These are phyloP conservation scores for Latrodectus elegans DNA, from an alignment of 2,888 invertebrate genomes.

Conservation along the genomic window DNA sequence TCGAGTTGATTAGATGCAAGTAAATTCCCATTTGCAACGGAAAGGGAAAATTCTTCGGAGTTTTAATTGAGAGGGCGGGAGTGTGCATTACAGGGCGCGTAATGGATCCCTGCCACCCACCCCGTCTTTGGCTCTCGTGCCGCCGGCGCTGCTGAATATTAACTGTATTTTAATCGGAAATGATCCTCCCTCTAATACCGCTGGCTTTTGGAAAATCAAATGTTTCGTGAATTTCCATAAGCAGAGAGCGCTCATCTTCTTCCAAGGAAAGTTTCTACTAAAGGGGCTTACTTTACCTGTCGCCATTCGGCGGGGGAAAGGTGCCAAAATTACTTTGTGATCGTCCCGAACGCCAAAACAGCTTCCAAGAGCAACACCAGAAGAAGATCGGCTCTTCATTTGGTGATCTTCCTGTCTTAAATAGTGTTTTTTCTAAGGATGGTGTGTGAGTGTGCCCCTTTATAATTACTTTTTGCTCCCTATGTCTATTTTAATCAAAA, in stretches of 20 bases:
- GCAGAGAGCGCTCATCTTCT: conserved; percentile 53
- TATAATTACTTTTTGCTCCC: too few relatives aligned
- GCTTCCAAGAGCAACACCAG: too few relatives aligned
- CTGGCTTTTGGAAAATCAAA: conserved; percentile 62
- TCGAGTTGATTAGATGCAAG: conserved; percentile 55
- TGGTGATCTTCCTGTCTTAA: too few relatives aligned
- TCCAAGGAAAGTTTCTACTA: conserved; percentile 63
- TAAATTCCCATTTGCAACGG: conserved; percentile 53
- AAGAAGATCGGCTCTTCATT: too few relatives aligned
- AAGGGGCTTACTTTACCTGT: conserved; percentile 53
- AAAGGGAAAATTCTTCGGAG: conserved; percentile 52
- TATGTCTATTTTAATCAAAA: too few relatives aligned
- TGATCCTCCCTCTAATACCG: conserved; percentile 61
- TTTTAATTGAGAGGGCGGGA: conserved; percentile 41
- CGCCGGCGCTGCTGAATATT: conserved; percentile 67
- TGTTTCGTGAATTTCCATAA: conserved; percentile 68
- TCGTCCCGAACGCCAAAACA: too few relatives aligned
- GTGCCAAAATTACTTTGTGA: too few relatives aligned
- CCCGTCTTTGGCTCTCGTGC: conserved; percentile 29
- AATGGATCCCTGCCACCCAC: background rate
- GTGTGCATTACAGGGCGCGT: background rate
- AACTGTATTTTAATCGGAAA: conserved; percentile 69
- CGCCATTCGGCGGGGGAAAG: conserved; percentile 49
- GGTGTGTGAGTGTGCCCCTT: too few relatives aligned
- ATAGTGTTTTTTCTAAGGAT: too few relatives aligned